Evolutionary conservation across 2,888 invertebrate species (phyloP).

Genomic region (Drosophila austrosaltans): DNA sequence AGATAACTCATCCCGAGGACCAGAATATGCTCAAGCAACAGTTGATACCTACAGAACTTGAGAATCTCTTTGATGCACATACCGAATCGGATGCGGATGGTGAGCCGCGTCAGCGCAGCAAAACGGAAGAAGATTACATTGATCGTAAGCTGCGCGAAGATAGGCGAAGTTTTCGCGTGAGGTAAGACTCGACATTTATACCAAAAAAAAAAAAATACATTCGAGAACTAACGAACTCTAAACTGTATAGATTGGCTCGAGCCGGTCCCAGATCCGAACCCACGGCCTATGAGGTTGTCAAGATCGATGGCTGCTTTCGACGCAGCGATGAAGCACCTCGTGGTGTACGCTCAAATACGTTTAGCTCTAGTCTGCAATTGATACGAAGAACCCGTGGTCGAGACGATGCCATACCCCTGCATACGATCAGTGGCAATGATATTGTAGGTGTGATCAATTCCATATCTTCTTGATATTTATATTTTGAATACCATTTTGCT

Average conservation of each 20-base stretch:
- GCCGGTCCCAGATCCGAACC: constrained; percentile 90
- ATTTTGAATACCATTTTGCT: background rate
- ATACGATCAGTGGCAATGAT: constrained; percentile 86
- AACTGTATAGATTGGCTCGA: constrained; percentile 84
- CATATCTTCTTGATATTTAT: background rate
- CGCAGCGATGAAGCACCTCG: constrained; percentile 85
- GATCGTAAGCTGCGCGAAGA: constrained; percentile 83
- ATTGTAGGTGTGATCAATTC: constrained; percentile 82
- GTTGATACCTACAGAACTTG: constrained; percentile 85
- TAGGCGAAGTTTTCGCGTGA: constrained; percentile 85
- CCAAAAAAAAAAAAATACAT: constrained; percentile 12
- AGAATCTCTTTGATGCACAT: constrained; percentile 82
- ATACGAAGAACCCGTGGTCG: constrained; percentile 85
- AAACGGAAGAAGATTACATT: constrained; percentile 81
- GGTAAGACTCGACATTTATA: constrained; percentile 65
- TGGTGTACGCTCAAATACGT: constrained; percentile 84
- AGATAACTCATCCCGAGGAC: constrained; percentile 92
- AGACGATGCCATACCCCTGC: constrained; percentile 85
- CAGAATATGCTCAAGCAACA: constrained; percentile 89
- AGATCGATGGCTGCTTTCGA: constrained; percentile 87
- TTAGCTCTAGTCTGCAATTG: constrained; percentile 82
- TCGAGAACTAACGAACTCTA: background rate
- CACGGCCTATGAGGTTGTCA: constrained; percentile 88
- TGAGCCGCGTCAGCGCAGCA: constrained; percentile 85
- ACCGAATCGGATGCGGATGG: constrained; percentile 85